Evolutionary conservation across 2,797 vertebrate species (phyloP).

Genomic region (Argyrosomus regius): DNA sequence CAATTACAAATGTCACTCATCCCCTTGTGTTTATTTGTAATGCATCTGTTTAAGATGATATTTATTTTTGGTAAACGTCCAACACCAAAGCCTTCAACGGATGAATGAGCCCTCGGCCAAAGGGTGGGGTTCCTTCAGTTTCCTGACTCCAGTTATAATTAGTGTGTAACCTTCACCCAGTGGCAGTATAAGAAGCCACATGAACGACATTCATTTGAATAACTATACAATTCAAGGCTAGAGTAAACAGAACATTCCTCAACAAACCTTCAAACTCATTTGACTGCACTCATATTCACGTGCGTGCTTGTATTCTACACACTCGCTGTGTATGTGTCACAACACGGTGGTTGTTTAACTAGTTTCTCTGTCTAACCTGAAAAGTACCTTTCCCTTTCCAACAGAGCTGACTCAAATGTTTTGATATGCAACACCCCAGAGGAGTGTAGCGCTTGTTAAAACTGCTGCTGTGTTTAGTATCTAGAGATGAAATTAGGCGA

Average conservation of each 20-base stretch:
- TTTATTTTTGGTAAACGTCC: background rate
- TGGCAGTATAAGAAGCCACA: background rate
- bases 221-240: background rate
- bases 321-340: slow-evolving; percentile 5
- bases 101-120: background rate
- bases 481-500: background rate
- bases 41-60: background rate
- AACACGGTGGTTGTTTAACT: slow-evolving; percentile 24
- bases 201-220: background rate
- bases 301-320: background rate
- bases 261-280: background rate
- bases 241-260: slow-evolving; percentile 2
- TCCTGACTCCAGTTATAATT: background rate
- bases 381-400: slow-evolving; percentile 33
- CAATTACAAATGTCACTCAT: background rate
- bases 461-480: background rate
- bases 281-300: slow-evolving; percentile 3
- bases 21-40: background rate
- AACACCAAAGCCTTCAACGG: slow-evolving; percentile 3
- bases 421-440: slow-evolving; percentile 13
- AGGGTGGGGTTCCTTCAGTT: background rate
- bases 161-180: background rate
- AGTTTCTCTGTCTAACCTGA: slow-evolving; percentile 24
- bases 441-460: background rate
- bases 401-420: slow-evolving; percentile 22